Evolutionary conservation across 2,113 vertebrate species (phyloP).

Genomic region (Dermatemys mawii): DNA sequence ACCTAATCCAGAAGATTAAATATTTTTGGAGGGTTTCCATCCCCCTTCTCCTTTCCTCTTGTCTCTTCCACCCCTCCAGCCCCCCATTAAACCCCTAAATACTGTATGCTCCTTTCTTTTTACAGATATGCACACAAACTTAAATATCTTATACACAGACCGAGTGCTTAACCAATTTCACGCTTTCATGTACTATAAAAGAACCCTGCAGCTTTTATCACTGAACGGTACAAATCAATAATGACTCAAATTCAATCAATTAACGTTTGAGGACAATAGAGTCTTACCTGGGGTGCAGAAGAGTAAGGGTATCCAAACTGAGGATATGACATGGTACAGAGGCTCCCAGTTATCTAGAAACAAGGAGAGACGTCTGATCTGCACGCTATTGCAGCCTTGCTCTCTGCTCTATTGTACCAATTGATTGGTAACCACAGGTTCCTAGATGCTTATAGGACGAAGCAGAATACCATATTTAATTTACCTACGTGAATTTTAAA

Average conservation of each 20-base stretch:
- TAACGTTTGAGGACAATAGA: not conserved
- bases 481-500: conserved; percentile 79
- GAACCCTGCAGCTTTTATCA: not conserved
- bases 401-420: conserved; percentile 84
- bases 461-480: conserved; percentile 88
- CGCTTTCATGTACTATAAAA: not conserved
- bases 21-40: not conserved
- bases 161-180: not conserved
- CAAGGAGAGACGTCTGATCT: conserved; percentile 87
- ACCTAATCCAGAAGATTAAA: not conserved
- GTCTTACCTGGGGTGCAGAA: conserved; percentile 97
- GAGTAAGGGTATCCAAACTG: conserved; percentile 99
- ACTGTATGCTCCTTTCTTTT: not conserved
- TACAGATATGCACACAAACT: not conserved
- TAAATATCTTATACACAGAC: not conserved
- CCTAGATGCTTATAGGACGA: conserved; percentile 91
- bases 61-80: not conserved
- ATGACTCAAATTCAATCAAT: conserved; percentile 40
- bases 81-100: not conserved
- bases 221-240: conserved; percentile 45
- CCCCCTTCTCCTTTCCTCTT: not conserved
- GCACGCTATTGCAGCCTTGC: conserved; percentile 80
- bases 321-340: conserved; percentile 98
- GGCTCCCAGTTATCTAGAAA: conserved; percentile 86
- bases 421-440: conserved; percentile 87